phyloP scores from a whole-genome alignment of 2,888 invertebrate genomes.

The Auanema freiburgensis region DNA sequence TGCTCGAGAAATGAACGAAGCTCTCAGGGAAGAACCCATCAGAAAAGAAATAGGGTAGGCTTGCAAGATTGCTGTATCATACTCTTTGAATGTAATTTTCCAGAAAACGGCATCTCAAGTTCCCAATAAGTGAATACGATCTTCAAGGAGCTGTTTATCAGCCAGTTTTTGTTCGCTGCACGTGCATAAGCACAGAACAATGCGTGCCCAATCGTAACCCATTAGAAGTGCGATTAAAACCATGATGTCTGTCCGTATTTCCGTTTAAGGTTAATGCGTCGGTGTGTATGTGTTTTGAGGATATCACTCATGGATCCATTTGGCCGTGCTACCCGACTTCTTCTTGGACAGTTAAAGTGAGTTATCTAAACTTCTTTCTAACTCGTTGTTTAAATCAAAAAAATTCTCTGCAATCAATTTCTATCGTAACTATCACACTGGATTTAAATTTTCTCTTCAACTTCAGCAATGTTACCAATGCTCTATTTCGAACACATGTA shows the following conservation, averaged over 20 bases:
- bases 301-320: constrained; percentile 58
- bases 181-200: constrained; percentile 54
- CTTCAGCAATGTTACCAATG: constrained; percentile 56
- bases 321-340: constrained; percentile 63
- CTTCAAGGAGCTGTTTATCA: constrained; percentile 50
- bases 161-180: constrained; percentile 60
- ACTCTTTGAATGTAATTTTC: background rate
- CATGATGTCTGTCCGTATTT: background rate
- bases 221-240: constrained; percentile 34
- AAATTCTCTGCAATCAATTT: background rate
- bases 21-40: constrained; percentile 12
- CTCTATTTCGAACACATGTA: constrained; percentile 61
- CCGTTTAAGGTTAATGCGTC: constrained; percentile 50
- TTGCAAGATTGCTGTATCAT: background rate
- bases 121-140: constrained; percentile 40
- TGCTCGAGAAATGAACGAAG: constrained; percentile 42
- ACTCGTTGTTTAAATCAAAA: background rate
- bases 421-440: constrained; percentile 1
- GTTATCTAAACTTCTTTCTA: too few species aligned
- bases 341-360: constrained; percentile 59
- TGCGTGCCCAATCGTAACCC: constrained; percentile 63
- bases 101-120: constrained; percentile 19
- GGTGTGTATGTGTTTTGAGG: constrained; percentile 63
- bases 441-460: background rate
- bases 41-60: constrained; percentile 6